Evolutionary conservation across 2,888 invertebrate genomes (phyloP), one percentile per base, ranked within the genome.

Genomic region (Stegana nigrithorax): DNA sequence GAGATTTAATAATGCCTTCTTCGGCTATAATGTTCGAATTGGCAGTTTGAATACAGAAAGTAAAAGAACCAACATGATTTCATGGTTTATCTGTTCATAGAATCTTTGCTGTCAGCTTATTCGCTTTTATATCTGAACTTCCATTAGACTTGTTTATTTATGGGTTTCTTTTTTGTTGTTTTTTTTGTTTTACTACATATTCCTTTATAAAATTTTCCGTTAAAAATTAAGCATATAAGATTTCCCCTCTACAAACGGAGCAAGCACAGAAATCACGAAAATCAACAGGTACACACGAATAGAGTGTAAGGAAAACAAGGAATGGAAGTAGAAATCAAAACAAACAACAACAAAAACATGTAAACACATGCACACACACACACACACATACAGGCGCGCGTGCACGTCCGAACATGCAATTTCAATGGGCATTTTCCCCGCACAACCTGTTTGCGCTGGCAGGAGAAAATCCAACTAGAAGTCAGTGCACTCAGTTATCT

Each of bases 171-270:
- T 36, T 23, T 27, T 60, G 42, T n/a, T 8, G 5, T n/a, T 14
- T n/a, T n/a, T n/a, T 42, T 42, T 19, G n/a, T 10, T 21, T 12
- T n/a, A 50, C 53, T 63, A 23, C n/a, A n/a, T 32, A 50, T 62
- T 47, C 59, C 72, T 71, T 68, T 66, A 67, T 72, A 70, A 36
- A 65, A 73, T 77, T 78, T 76, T 73, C 75, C 73, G 75, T 76
- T 73, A 71, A 71, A 39, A 75, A 77, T 75, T 78, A 75, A 75
- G 75, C 75, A 75, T 77, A 67, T 75, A 73, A 75, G 75, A 77
- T 75, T 64, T 72, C 67, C 63, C 73, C 65, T 60, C 29, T 12
- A 55, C 23, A 17, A 59, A 44, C 45, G 17, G 10, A 47, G 25
- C 45, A 53, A 42, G 25, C n/a, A 19, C 17, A 36, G 23, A 59